Percentiles rank a stretch among this genome's conserved stretches.
These are phyloP conservation scores for Gambusia yucatana DNA, from an alignment of 2,797 vertebrate genomes.

Conservation along the genomic window DNA sequence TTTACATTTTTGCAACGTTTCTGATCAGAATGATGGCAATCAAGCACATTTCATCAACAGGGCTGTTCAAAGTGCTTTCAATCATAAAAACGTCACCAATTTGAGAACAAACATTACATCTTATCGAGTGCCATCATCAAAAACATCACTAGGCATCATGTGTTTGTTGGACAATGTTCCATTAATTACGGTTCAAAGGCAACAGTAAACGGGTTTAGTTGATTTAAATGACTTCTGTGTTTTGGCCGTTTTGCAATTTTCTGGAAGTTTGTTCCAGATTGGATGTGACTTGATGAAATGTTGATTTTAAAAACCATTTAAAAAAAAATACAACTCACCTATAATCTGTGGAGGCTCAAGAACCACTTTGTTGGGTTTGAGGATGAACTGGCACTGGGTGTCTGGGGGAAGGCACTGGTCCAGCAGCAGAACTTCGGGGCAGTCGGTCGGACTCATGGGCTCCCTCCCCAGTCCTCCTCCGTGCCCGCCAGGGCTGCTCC, in stretches of 20 bases:
- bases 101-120: too few relatives aligned
- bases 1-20: not conserved
- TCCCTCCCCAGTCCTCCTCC: conserved; percentile 65
- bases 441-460: conserved; percentile 72
- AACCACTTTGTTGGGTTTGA: conserved; percentile 87
- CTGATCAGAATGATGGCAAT: not conserved
- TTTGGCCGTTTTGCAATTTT: too few relatives aligned
- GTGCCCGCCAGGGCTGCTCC: conserved; percentile 38
- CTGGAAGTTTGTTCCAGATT: too few relatives aligned
- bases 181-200: too few relatives aligned
- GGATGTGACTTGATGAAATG: not conserved
- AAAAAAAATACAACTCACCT: conserved; percentile 71
- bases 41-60: too few relatives aligned
- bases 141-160: too few relatives aligned
- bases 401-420: conserved; percentile 90
- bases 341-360: conserved; percentile 77
- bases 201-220: too few relatives aligned
- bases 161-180: too few relatives aligned
- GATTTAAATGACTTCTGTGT: too few relatives aligned
- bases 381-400: conserved; percentile 94
- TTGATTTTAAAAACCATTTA: not conserved
- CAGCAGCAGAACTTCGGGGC: conserved; percentile 86
- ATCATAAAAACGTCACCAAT: too few relatives aligned
- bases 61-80: too few relatives aligned
- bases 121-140: too few relatives aligned